phyloP scores from a whole-genome alignment of 2,888 invertebrate genomes.

The Hedya salicella region DNA sequence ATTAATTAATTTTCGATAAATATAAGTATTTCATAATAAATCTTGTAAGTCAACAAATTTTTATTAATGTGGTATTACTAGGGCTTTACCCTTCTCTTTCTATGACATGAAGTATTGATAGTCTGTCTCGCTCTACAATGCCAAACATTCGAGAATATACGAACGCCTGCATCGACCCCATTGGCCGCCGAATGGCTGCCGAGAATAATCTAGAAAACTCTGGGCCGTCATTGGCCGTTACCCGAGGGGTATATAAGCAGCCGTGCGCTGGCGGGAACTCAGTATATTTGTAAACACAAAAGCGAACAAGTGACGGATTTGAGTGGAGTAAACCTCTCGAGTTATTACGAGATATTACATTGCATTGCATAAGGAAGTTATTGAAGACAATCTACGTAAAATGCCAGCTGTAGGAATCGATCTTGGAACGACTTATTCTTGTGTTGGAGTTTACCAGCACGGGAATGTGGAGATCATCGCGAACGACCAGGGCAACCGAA shows the following conservation, averaged over 20 bases:
- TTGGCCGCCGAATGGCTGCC: constrained; percentile 34
- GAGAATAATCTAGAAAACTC: constrained; percentile 43
- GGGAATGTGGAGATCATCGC: constrained; percentile 90
- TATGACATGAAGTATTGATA: not conserved
- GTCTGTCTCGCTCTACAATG: constrained; percentile 5
- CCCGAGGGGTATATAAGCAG: constrained; percentile 44
- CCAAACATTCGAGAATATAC: constrained; percentile 29
- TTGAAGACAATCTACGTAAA: constrained; percentile 39
- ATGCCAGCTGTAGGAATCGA: constrained; percentile 80
- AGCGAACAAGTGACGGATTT: constrained; percentile 35
- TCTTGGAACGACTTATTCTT: constrained; percentile 85
- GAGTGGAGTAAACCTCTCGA: constrained; percentile 29
- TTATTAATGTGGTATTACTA: constrained; percentile 22
- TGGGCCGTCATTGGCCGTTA: constrained; percentile 44
- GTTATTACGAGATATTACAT: constrained; percentile 37
- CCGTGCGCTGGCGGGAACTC: constrained; percentile 39
- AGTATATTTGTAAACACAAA: constrained; percentile 45
- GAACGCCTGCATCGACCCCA: constrained; percentile 12
- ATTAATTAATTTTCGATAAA: not conserved
- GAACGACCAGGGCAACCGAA: constrained; percentile 92
- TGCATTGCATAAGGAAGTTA: constrained; percentile 35
- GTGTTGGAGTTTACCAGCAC: constrained; percentile 90
- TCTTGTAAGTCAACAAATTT: not conserved
- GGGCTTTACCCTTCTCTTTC: constrained; percentile 3
- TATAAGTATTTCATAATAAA: not conserved